Conservation (phyloP, 2,113 vertebrate genomes). For the Eudyptes chrysolophus region DNA sequence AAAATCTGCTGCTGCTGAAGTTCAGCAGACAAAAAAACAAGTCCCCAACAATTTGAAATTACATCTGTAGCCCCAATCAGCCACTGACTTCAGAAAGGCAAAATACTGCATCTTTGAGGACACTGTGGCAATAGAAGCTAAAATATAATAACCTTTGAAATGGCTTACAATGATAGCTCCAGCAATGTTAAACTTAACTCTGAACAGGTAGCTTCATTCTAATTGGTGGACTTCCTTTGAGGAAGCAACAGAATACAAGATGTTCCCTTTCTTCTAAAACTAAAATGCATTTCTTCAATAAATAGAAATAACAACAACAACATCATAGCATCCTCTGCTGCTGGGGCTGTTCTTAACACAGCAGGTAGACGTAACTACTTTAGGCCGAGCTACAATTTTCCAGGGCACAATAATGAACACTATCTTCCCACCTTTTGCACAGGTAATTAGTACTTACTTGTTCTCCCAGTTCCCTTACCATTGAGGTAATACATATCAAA, state of each 20-base stretch:
- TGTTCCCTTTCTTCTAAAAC: not conserved
- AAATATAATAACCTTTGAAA: not conserved
- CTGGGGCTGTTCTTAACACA: not conserved
- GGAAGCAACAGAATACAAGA: not conserved
- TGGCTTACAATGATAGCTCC: not conserved
- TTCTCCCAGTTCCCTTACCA: not conserved
- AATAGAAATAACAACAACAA: not conserved
- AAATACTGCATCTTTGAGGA: not conserved
- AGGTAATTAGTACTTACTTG: not conserved
- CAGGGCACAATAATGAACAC: not conserved
- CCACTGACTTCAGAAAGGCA: not conserved
- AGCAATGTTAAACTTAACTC: not conserved
- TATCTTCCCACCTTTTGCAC: not conserved
- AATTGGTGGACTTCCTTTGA: not conserved
- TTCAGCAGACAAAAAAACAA: not conserved
- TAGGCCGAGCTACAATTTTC: not conserved
- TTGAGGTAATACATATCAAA: not conserved
- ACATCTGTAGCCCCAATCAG: not conserved
- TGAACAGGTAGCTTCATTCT: not conserved
- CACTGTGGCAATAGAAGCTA: not conserved
- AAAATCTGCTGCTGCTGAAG: not conserved
- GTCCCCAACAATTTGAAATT: not conserved
- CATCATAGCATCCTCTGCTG: not conserved
- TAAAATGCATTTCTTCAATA: not conserved
- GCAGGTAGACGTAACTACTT: not conserved